Evolutionary conservation across 2,797 vertebrate species (phyloP), one percentile per base, ranked within the genome.

Genomic region (Parauchenoglanis punctatus): DNA sequence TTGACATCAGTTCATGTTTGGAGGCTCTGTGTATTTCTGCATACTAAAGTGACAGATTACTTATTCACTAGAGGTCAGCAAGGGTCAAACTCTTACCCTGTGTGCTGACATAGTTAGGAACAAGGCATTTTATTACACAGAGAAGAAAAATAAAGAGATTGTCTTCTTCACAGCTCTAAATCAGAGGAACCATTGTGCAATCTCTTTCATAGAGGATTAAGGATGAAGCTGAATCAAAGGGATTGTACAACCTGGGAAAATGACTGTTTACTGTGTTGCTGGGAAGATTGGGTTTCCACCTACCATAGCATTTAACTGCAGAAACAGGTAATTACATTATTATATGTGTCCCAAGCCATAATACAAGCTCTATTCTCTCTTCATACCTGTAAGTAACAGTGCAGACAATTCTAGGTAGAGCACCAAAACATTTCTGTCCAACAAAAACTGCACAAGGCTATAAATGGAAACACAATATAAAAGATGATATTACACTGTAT

Each of bases 311-410:
- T 52, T 87, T 80, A 70, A 25, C 76, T 65, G 56, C 28, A 25
- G 54, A 18, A 73, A 81, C 76, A 63, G n/a, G 82, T 67, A n/a
- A 73, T 88, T 88, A 85, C 2, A 7, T 23, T 52, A 81, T 81
- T 73, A 84, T 40, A 85, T 31, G 54, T 23, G 40, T 49, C 49
- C 12, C 35, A 15, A 59, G 40, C 23, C 58, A 44, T 11, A 82
- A 81, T 40, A 18, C 20, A 83, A 65, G 80, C 28, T 63, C 7
- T 18, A 75, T 49, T 73, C 28, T 63, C 10, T 40, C 77, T 80
- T 80, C 28, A 52, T 76, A 54, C 72, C 4, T 31, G 59, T 52
- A 49, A 31, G 12, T 58, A 87, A 20, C 28, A 56, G 6, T 40
- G n/a, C 46, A 67, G 20, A 68, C 31, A 15, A n/a, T 58, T 35